A percentile compares a stretch with the other conserved stretches of the same genome.
Conservation (phyloP, 2,888 invertebrate species). For the Xestobium rufovillosum region DNA sequence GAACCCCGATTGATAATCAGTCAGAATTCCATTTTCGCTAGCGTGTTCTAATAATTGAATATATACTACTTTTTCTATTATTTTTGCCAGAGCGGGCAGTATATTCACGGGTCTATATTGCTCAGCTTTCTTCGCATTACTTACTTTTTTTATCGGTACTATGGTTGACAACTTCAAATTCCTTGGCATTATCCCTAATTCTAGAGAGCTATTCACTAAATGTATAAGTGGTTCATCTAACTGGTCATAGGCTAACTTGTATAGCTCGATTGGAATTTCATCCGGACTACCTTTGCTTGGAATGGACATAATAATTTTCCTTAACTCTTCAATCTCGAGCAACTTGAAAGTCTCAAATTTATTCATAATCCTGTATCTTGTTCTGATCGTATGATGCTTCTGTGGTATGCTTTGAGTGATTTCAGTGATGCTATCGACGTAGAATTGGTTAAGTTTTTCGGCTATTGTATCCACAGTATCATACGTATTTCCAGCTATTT, state of each 20-base stretch:
- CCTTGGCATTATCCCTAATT: slow-evolving; percentile 1
- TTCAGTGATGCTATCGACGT: too few species aligned
- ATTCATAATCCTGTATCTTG: too few species aligned
- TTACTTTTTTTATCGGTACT: slow-evolving; percentile 8
- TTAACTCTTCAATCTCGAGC: background rate
- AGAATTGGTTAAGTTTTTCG: too few species aligned
- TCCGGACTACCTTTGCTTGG: slow-evolving; percentile 7
- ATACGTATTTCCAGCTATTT: too few species aligned
- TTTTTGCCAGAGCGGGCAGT: slow-evolving; percentile 7
- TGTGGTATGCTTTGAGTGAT: too few species aligned
- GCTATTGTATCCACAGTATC: too few species aligned
- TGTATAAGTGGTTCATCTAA: slow-evolving; percentile 3
- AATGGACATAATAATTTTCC: slow-evolving; percentile 3
- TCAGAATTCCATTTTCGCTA: background rate
- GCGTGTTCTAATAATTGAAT: slow-evolving; percentile 4
- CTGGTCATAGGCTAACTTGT: too few species aligned
- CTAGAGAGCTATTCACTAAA: slow-evolving; percentile 5
- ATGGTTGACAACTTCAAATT: too few species aligned
- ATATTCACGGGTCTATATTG: slow-evolving; percentile 8
- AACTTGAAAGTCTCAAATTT: slow-evolving; percentile 4
- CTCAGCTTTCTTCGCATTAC: slow-evolving; percentile 4
- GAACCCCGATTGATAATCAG: slow-evolving; percentile 5
- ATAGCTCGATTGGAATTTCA: too few species aligned
- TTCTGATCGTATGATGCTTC: too few species aligned
- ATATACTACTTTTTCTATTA: slow-evolving; percentile 9